Evolutionary conservation across 2,888 invertebrate species (phyloP), one percentile per base, ranked within the genome.

Genomic region (Arge pagana): DNA sequence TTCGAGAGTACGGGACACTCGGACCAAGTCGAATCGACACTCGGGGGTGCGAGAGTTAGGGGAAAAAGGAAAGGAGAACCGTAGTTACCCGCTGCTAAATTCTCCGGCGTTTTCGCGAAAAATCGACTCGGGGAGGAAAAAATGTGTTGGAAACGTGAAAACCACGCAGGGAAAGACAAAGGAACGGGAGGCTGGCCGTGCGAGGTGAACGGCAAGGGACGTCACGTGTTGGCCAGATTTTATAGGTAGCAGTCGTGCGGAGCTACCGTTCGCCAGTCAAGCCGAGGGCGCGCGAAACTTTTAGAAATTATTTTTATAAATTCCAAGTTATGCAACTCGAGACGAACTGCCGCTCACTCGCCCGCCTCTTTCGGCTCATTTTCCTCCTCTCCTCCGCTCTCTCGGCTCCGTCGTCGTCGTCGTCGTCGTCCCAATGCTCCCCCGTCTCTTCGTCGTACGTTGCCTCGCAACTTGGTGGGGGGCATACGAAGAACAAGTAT

Each of bases 91-190:
- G n/a, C n/a, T n/a, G n/a, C n/a, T n/a, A n/a, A n/a, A n/a, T n/a
- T n/a, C n/a, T n/a, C n/a, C n/a, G n/a, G n/a, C n/a, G n/a, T n/a
- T n/a, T n/a, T n/a, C n/a, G n/a, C n/a, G 13, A 3, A 3, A 15
- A 15, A 13, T 8, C 10, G 31, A 31, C n/a, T n/a, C 4, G 11
- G 31, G n/a, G 1, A 31, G n/a, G 31, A 10, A n/a, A 13, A 31
- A 31, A 31, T 4, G 18, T n/a, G n/a, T 10, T 4, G 26, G 28
- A 2, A 11, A 7, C 11, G n/a, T 11, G 19, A 19, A 11, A 7
- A 11, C 23, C 26, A 36, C 4, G 13, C n/a, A 8, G 43, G 59
- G 60, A 58, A 62, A 63, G 57, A 63, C 58, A 59, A 54, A 64
- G 59, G 21, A 48, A 48, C 33, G 45, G 57, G 15, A 33, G 60